Percentiles rank a stretch among this genome's conserved stretches.
Conservation (phyloP, 2,888 invertebrate genomes). For the Apoderus coryli region DNA sequence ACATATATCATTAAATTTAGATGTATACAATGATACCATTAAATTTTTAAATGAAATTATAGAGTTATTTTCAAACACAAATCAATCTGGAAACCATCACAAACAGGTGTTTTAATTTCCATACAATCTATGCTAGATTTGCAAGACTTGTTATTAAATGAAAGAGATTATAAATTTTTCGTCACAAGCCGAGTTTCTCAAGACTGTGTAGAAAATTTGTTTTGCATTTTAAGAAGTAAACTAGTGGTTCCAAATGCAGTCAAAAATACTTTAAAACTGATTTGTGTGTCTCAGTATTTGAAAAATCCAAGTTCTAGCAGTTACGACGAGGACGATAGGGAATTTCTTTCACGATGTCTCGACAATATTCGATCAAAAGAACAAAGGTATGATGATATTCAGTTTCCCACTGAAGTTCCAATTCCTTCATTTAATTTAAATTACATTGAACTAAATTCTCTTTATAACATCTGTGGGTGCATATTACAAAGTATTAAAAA, state of each 20-base stretch:
- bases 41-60: constrained; percentile 15
- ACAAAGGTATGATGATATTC: constrained; percentile 2
- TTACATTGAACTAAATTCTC: constrained; percentile 15
- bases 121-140: constrained; percentile 16
- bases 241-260: constrained; percentile 15
- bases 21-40: constrained; percentile 12
- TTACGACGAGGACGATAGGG: constrained; percentile 15
- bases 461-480: constrained; percentile 15
- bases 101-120: constrained; percentile 14
- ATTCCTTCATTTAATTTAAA: constrained; percentile 11
- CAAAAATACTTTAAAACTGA: constrained; percentile 17
- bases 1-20: constrained; percentile 11
- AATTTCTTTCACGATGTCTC: constrained; percentile 15
- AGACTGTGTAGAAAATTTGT: constrained; percentile 18
- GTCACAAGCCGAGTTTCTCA: constrained; percentile 17
- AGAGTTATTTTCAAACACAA: constrained; percentile 10
- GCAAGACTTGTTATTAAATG: constrained; percentile 13
- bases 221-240: constrained; percentile 14
- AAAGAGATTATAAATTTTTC: constrained; percentile 14
- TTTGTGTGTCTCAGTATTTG: constrained; percentile 16
- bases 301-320: constrained; percentile 12
- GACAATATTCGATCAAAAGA: constrained; percentile 9
- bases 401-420: constrained; percentile 8
- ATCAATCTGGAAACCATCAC: constrained; percentile 16
- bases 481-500: constrained; percentile 9